These are phyloP conservation scores for Labeo catla DNA, from an alignment of 2,113 vertebrate species.

Conservation along the genomic window DNA sequence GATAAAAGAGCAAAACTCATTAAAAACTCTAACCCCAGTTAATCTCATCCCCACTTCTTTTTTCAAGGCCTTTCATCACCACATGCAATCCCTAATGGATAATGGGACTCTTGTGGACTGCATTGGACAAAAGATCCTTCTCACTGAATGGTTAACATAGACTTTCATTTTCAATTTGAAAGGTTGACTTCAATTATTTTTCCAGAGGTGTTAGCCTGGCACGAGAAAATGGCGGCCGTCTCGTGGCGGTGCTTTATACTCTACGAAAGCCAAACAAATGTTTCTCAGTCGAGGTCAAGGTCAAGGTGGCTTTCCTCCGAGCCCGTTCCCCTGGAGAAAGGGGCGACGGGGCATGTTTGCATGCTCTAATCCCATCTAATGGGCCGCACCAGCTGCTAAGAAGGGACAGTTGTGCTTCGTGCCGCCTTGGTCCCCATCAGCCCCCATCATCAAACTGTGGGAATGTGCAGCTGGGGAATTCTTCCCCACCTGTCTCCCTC, in stretches of 20 bases:
- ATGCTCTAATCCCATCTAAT: slow-evolving; percentile 50
- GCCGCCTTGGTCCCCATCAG: slow-evolving; percentile 21
- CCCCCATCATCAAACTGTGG: slow-evolving; percentile 41
- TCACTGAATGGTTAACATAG: slow-evolving; percentile 22
- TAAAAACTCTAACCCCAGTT: slow-evolving; percentile 55
- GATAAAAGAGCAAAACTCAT: slow-evolving; percentile 50
- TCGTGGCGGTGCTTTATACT: background rate
- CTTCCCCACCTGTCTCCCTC: slow-evolving; percentile 62
- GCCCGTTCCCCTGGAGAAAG: slow-evolving; percentile 18
- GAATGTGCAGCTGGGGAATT: slow-evolving; percentile 62
- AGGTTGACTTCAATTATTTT: background rate
- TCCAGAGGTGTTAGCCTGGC: background rate
- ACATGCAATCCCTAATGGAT: slow-evolving; percentile 12
- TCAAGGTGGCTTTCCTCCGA: slow-evolving; percentile 36
- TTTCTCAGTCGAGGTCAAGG: slow-evolving; percentile 44
- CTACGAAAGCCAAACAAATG: slow-evolving; percentile 37
- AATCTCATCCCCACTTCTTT: slow-evolving; percentile 42
- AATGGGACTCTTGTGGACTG: background rate
- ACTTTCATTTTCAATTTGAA: slow-evolving; percentile 15
- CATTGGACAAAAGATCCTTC: background rate
- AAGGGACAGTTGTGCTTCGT: slow-evolving; percentile 51
- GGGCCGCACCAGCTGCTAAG: slow-evolving; percentile 51
- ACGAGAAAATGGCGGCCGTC: background rate
- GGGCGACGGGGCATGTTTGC: slow-evolving; percentile 39
- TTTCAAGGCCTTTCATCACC: background rate